Base-by-base conservation (phyloP, 1,140 invertebrate genomes). In the Brachionus paranguensis region DNA sequence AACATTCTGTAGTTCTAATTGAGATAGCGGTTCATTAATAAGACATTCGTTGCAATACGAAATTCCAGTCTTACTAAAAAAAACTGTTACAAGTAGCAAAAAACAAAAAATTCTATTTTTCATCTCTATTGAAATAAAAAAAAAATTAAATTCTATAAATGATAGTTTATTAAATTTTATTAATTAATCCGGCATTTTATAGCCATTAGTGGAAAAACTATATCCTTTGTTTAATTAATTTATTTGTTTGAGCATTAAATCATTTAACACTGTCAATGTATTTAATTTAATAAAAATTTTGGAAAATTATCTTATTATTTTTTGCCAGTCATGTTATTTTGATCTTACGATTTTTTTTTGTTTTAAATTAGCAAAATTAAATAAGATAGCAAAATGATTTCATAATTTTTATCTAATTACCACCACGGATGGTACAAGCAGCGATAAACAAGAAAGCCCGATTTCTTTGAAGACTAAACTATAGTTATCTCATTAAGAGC, bases 401-500 rank as follows among this genome's bases (percentile, higher is more conserved):
- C 7, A 60, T 20, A 60, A 20, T 10, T 20, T 17, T 60, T 60
- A 60, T 60, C 53, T 60, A 20, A 55, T 33, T 33, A 37, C 33
- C 27, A 29, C 14, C n/a, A 60, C 20, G 8, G 53, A 60, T 60
- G 53, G 20, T 20, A 27, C 53, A 60, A 60, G 20, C 10, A 20
- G 10, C 2, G 53, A 60, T 60, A 60, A 60, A 60, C 6, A 24
- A 60, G 6, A 60, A 37, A 41, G 33, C 10, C 11, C 11, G 33
- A 70, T 41, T 37, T 37, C 65, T 70, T 37, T 41, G 14, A 70
- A 70, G 65, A 70, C 65, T 70, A 70, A 70, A 70, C 65, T 70
- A n/a, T 17, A 17, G 65, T 41, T 70, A 70, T 70, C 37, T 70
- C n/a, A 37, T 37, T 70, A 37, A 37, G 37, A 37, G 33, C 37